Evolutionary conservation across 2,113 vertebrate species (phyloP), one percentile per base, ranked within the genome.

Genomic region (Phalacrocorax aristotelis): DNA sequence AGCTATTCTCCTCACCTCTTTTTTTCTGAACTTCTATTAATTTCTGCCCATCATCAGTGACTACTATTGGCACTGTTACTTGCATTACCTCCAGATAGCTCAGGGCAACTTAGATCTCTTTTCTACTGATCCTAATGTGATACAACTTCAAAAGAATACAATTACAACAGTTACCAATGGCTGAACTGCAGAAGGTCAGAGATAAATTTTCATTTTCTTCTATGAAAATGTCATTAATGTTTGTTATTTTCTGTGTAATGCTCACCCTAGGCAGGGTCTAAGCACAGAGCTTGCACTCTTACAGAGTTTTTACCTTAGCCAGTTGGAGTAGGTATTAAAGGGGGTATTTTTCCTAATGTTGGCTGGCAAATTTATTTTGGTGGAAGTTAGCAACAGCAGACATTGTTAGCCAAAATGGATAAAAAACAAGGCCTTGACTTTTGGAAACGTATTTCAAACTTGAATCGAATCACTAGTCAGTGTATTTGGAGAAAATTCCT

Each of bases 191-290:
- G 26, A 89, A 82, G 74, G 95, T 88, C 34, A 77, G 84, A 91
- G 81, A 70, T 40, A 80, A 42, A 30, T 80, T 82, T 96, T 83
- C 19, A 86, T 94, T 93, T 93, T 84, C 52, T 58, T 93, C 54
- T 46, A 83, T 64, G 78, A 95, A 96, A 95, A 72, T 30, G 17
- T 65, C 49, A 77, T 46, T 88, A 65, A 77, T 93, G 16, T 90
- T 85, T 94, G 78, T 82, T 87, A 80, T 86, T 96, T 92, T 72
- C 82, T 69, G 11, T 69, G 36, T 71, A 82, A 77, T n/a, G 38
- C 11, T 80, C 62, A 77, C 49, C 58, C 20, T 46, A 70, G 69
- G 48, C 60, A 90, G 48, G 32, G 34, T 83, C 66, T 80, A 69
- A 62, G 62, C 36, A 77, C 61, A 84, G 7, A 82, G 25, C 19